Evolutionary conservation across 2,888 invertebrate species (phyloP).

Genomic region (Adelphocoris suturalis): DNA sequence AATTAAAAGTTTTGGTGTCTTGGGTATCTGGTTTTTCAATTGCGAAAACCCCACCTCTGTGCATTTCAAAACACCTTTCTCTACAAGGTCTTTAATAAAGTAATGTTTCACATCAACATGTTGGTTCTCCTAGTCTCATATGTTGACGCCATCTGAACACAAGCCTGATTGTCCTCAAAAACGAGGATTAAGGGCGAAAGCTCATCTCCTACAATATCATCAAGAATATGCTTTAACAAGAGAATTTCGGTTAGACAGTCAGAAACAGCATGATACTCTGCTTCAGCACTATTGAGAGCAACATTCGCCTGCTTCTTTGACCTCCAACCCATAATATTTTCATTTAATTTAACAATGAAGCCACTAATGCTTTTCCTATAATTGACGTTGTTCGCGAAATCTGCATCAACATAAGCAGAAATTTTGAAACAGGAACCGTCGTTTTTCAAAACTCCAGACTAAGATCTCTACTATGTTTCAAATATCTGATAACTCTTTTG

Average conservation of each 20-base stretch:
- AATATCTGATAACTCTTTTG: constrained; percentile 42
- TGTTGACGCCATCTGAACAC: background rate
- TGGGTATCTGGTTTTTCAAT: too few relatives aligned
- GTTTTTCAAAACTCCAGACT: constrained; percentile 18
- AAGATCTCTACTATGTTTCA: constrained; percentile 33
- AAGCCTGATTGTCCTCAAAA: background rate
- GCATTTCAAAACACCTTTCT: background rate
- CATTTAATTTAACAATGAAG: background rate
- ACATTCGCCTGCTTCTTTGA: constrained; percentile 1
- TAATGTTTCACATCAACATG: background rate
- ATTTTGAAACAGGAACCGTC: background rate
- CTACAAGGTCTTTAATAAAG: background rate
- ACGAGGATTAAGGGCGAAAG: background rate
- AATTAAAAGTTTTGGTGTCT: too few relatives aligned
- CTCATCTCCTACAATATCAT: background rate
- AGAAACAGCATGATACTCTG: constrained; percentile 14
- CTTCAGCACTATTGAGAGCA: constrained; percentile 5
- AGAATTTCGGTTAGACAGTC: background rate
- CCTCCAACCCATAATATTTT: background rate
- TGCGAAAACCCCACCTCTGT: too few relatives aligned
- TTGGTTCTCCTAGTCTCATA: background rate
- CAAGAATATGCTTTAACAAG: background rate
- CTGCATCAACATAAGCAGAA: constrained; percentile 52
- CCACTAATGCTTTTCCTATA: constrained; percentile 60
- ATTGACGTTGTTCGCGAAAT: constrained; percentile 47